Evolutionary conservation across 2,113 vertebrate genomes (phyloP).

Genomic region (Rhizomys pruinosus): DNA sequence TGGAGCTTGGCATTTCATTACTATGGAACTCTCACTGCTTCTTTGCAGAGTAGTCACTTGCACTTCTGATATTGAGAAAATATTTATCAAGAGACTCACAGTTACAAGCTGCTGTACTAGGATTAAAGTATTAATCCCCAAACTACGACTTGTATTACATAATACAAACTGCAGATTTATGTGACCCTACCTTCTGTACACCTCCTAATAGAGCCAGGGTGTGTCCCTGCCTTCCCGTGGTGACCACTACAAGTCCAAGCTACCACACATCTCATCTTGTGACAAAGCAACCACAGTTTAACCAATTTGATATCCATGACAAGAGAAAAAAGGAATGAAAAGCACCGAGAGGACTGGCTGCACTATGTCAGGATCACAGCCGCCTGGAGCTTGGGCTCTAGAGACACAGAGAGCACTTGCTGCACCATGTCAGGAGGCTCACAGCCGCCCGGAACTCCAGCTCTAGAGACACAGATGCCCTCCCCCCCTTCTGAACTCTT

Average conservation of each 20-base stretch:
- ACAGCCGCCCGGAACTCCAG: too few species aligned
- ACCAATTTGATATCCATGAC: neutral
- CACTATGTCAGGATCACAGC: too few species aligned
- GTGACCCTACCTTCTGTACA: neutral
- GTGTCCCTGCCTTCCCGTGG: neutral
- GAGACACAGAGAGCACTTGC: neutral
- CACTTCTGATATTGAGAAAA: conserved; percentile 29
- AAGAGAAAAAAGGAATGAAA: neutral
- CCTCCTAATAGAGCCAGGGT: neutral
- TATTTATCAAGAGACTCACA: conserved; percentile 26
- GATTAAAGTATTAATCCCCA: conserved; percentile 27
- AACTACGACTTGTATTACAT: neutral
- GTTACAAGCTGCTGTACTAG: neutral
- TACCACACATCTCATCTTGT: neutral
- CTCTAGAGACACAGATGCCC: neutral
- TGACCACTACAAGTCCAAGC: neutral
- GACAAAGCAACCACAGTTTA: neutral
- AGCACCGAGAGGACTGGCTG: too few species aligned
- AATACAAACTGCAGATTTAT: neutral
- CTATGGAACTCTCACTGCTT: neutral
- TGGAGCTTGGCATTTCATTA: neutral
- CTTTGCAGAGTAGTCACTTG: neutral
- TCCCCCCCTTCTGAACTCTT: neutral
- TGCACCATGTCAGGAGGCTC: neutral
- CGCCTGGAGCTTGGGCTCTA: too few species aligned